Base-by-base conservation (phyloP, 2,113 vertebrate genomes). In the Chrysochloris asiatica region DNA sequence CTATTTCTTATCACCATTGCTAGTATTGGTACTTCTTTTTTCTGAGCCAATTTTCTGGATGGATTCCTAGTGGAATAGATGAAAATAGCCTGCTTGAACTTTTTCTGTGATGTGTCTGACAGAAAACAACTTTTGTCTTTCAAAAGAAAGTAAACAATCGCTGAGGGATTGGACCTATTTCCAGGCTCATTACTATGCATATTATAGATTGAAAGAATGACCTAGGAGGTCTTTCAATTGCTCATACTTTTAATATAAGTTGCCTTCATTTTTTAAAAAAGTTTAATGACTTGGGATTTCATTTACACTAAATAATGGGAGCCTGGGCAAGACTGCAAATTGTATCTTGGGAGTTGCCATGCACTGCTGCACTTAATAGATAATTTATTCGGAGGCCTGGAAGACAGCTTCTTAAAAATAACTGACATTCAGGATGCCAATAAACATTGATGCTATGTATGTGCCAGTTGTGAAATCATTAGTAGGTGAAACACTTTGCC, bases 391-490 rank as follows among this genome's bases (percentile, higher is more conserved):
- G 92, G 86, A 77, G 56, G 89, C 76, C 52, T 92, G 76, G 72
- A 96, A 95, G 86, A 94, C 54, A 96, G 92, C 90, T 88, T 95
- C 88, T 95, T 84, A 63, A 94, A 97, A 96, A 97, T 96, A 97
- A 97, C 81, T 94, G 96, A 91, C 90, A 95, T 84, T 82, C 86
- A 92, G 52, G 86, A 92, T 97, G 95, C 83, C 88, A 78, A 48
- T 88, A 96, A 96, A 95, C 80, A 96, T 69, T 1, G 30, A 90
- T 91, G 83, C 81, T 78, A 79, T 91, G 95, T 85, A 94, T 21
- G 48, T 95, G 90, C 79, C 93, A 95, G 87, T 85, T 95, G 79
- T 7, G 36, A 73, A 93, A 82, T 95, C 94, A 95, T 94, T 91
- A 97, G 88, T 81, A 95, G 93, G 92, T 94, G 89, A 96, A 89